Evolutionary conservation across 1,140 invertebrate genomes (phyloP), one percentile per base, ranked within the genome.

Genomic region (Armadillidium nasatum): DNA sequence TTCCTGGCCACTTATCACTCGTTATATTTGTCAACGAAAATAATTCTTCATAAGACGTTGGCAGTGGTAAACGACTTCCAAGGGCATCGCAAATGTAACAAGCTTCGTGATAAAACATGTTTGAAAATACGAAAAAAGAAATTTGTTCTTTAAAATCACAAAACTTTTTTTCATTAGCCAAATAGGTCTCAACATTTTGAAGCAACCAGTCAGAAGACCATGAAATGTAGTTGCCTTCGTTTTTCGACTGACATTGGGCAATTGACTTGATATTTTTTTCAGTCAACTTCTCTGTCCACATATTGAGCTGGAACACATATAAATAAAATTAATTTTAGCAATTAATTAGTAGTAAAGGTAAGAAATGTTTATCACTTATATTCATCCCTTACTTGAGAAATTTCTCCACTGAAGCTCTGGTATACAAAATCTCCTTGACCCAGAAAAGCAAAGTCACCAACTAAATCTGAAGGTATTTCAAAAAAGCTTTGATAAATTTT

Each of bases 41-140:
- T 33, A 33, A 33, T 33, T 33, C 33, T 33, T 33, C 33, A 33
- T 33, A 33, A 33, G 1, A 6, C 11, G 67, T 54, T 10, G 73
- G 73, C 10, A 75, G 46, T 13, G 73, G 73, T 2, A 75, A 54
- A 22, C 67, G 73, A 23, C 46, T 75, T 43, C 73, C 73, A 4
- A 75, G 60, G 43, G 73, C 73, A 11, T 75, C 54, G 33, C 73
- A 75, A 44, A 75, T 67, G 73, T 75, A 75, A 67, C 22, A 75
- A 10, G 54, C 23, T n/a, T 22, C 43, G 1, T 13, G 13, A n/a
- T 75, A 33, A 10, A 23, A 21, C 11, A 75, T 9, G 7, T 2
- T 13, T 6, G 50, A 44, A 54, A 75, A 75, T 22, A 19, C 54
- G 50, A 60, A 60, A 7, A 15, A 60, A 15, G 50, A 15, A 60